Evolutionary conservation across 2,888 invertebrate genomes (phyloP), one percentile per base, ranked within the genome.

Genomic region (Melanargia galathea): DNA sequence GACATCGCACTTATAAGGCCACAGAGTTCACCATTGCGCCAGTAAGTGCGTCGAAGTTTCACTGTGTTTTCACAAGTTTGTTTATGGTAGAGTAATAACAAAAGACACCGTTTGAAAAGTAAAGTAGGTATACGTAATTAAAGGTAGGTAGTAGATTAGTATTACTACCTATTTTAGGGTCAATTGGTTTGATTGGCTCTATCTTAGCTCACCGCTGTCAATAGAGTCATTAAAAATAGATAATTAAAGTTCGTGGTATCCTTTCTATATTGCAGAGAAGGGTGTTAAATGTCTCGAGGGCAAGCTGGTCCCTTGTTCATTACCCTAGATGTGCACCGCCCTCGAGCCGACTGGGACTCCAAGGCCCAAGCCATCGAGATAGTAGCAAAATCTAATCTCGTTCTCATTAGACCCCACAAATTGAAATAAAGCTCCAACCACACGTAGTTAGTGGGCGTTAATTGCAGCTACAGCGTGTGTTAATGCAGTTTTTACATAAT

Each of bases 351-450:
- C 65, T 56, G 65, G 63, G 65, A 60, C 38, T n/a, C n/a, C n/a
- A n/a, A n/a, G n/a, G n/a, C 56, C 60, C 60, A 60, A 45, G 58
- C 57, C 63, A 57, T 62, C 45, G 57, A 48, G 64, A 63, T 64
- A 52, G 60, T 30, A 62, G 43, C 56, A 60, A 58, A 66, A 69
- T 69, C 65, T 69, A 69, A 69, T 69, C 67, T 66, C 16, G 60
- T 40, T 26, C 46, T 62, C 61, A 69, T 69, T 67, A 67, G 63
- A 62, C 60, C 57, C 57, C 63, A 61, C 40, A 69, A 62, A 69
- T 67, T 69, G 65, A 67, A 62, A 67, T 67, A 67, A 65, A 67
- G 59, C 43, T 52, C 35, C 48, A 16, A 48, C 52, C 22, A 2
- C 11, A 5, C 13, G 35, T 18, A 48, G 16, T 49, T 7, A 38